Evolutionary conservation across 1,140 invertebrate genomes (phyloP).

Genomic region (Drosophila seguyi): DNA sequence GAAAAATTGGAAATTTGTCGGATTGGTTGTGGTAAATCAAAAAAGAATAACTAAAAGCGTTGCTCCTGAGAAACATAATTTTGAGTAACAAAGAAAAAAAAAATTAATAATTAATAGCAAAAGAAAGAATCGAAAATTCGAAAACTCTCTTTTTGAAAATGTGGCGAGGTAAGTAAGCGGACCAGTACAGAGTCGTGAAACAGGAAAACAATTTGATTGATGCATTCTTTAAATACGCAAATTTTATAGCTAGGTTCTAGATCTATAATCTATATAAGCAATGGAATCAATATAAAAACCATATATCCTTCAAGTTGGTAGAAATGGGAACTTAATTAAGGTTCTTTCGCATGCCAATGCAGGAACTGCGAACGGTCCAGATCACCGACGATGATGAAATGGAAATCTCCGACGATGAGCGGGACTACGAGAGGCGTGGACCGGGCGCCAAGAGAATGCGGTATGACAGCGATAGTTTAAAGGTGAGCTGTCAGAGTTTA

Average conservation of each 20-base stretch:
- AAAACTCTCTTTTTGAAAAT: conserved; percentile 50
- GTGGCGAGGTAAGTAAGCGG: conserved; percentile 80
- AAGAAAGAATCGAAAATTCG: conserved; percentile 38
- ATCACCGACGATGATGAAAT: conserved; percentile 87
- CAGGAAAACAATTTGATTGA: conserved; percentile 57
- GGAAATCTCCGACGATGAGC: conserved; percentile 85
- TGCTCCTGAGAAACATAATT: conserved; percentile 25
- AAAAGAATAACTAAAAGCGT: conserved; percentile 43
- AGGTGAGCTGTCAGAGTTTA: conserved; percentile 44
- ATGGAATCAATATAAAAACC: conserved; percentile 15
- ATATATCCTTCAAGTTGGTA: not conserved
- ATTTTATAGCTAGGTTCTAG: conserved; percentile 72
- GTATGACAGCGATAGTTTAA: conserved; percentile 77
- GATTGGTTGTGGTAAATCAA: conserved; percentile 68
- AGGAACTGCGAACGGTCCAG: conserved; percentile 93
- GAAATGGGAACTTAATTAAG: conserved; percentile 16
- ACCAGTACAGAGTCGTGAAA: conserved; percentile 42
- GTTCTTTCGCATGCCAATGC: conserved; percentile 66
- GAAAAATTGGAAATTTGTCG: conserved; percentile 43
- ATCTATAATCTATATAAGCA: conserved; percentile 39
- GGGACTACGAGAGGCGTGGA: conserved; percentile 72
- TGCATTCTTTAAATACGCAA: conserved; percentile 66
- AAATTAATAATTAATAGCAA: conserved; percentile 45
- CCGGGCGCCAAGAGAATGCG: conserved; percentile 66
- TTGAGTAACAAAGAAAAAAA: conserved; percentile 47